Percentiles rank a stretch among this genome's conserved stretches.
Conservation (phyloP, 2,888 invertebrate genomes). For the Ametastegia equiseti region DNA sequence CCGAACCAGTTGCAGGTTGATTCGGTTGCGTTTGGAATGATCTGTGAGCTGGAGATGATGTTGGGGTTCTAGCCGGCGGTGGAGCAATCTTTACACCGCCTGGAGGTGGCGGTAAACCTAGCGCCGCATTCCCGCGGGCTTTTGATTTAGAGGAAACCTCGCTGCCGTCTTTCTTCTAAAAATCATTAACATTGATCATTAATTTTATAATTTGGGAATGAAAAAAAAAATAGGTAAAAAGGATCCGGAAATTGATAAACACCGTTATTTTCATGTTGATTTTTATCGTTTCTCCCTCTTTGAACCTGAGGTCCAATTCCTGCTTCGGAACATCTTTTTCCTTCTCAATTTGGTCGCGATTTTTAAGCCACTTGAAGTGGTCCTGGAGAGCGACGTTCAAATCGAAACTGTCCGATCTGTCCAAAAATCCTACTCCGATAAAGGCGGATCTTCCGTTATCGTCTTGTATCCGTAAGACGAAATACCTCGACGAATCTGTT, state of each 20-base stretch:
- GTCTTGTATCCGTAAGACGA: slow-evolving; percentile 96
- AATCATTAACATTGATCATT: not conserved
- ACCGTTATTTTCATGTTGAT: slow-evolving; percentile 98
- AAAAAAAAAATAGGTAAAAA: not conserved
- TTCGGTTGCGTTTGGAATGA: slow-evolving; percentile 78
- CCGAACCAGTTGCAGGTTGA: slow-evolving; percentile 76
- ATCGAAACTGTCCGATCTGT: slow-evolving; percentile 99
- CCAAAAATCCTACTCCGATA: slow-evolving; percentile 98
- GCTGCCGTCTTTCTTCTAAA: slow-evolving; percentile 91
- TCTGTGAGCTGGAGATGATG: slow-evolving; percentile 88
- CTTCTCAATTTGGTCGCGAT: slow-evolving; percentile 88
- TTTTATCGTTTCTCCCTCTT: slow-evolving; percentile 99
- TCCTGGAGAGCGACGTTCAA: slow-evolving; percentile 98
- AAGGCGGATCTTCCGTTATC: slow-evolving; percentile 96
- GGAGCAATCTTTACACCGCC: slow-evolving; percentile 86
- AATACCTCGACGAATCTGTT: slow-evolving; percentile 98
- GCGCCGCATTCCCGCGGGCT: slow-evolving; percentile 78
- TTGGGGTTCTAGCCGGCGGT: slow-evolving; percentile 82
- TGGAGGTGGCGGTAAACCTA: slow-evolving; percentile 90
- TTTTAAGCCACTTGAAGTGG: slow-evolving; percentile 96
- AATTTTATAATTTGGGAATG: not conserved
- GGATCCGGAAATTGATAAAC: slow-evolving; percentile 67
- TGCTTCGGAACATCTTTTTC: slow-evolving; percentile 87
- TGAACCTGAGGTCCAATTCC: slow-evolving; percentile 96
- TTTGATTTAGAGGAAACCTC: slow-evolving; percentile 85